phyloP scores from a whole-genome alignment of 2,113 vertebrate species.

The Hippoglossus stenolepis region DNA sequence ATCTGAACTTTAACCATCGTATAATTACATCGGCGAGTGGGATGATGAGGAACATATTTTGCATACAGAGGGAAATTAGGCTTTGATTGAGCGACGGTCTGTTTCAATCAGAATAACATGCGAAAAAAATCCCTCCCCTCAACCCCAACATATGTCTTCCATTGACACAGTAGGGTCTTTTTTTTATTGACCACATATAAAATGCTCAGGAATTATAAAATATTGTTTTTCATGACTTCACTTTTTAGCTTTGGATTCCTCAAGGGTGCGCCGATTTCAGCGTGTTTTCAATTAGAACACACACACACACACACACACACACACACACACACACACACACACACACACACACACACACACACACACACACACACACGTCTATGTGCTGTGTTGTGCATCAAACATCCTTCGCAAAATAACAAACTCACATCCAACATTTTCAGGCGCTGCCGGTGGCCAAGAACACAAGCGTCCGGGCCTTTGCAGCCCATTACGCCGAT shows the following conservation, averaged over 20 bases:
- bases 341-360: too few relatives aligned
- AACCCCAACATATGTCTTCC: conserved; percentile 54
- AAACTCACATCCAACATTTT: conserved; percentile 18
- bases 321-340: too few relatives aligned
- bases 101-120: conserved; percentile 52
- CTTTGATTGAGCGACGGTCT: conserved; percentile 41
- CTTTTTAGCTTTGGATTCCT: conserved; percentile 52
- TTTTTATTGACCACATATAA: conserved; percentile 49
- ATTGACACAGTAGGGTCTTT: conserved; percentile 52
- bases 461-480: background rate
- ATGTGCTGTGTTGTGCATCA: conserved; percentile 37
- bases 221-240: conserved; percentile 60
- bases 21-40: conserved; percentile 37
- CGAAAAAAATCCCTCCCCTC: conserved; percentile 20
- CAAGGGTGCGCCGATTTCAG: conserved; percentile 14
- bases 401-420: conserved; percentile 35
- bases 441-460: conserved; percentile 11
- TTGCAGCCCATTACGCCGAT: conserved; percentile 30
- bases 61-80: conserved; percentile 38
- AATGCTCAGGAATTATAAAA: conserved; percentile 37
- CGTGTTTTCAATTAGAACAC: conserved; percentile 62
- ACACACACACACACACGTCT: background rate
- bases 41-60: conserved; percentile 57
- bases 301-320: conserved; percentile 8
- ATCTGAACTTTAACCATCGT: conserved; percentile 30